Percentiles rank a stretch among this genome's conserved stretches.
Evolutionary conservation across 1,140 invertebrate genomes (phyloP).

Genomic region (Drosophila rhopaloa): DNA sequence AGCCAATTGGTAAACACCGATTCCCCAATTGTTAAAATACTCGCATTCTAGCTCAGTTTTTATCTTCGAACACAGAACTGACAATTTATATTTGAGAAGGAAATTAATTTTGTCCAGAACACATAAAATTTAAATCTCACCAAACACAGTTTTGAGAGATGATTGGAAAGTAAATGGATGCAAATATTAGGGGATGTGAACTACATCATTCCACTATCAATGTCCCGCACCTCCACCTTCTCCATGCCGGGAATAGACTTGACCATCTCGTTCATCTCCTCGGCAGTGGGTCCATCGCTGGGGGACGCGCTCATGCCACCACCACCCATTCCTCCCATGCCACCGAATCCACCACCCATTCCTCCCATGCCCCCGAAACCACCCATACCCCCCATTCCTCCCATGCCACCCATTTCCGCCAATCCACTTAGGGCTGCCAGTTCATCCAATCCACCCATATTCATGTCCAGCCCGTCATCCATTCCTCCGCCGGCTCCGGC

Average conservation of each 20-base stretch:
- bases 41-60: too few relatives aligned
- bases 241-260: constrained; percentile 67
- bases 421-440: constrained; percentile 44
- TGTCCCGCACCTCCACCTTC: constrained; percentile 62
- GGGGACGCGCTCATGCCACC: not conserved
- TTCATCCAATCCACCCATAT: constrained; percentile 51
- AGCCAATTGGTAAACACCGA: not conserved
- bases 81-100: constrained; percentile 1
- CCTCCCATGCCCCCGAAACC: constrained; percentile 41
- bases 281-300: constrained; percentile 4
- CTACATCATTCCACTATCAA: constrained; percentile 48
- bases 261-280: constrained; percentile 63
- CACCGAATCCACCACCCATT: constrained; percentile 9
- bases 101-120: not conserved
- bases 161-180: not conserved
- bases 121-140: not conserved
- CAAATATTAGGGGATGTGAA: not conserved
- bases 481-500: constrained; percentile 70
- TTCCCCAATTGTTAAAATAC: too few relatives aligned
- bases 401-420: constrained; percentile 50
- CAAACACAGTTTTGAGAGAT: not conserved
- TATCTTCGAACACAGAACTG: too few relatives aligned
- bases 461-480: constrained; percentile 50
- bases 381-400: constrained; percentile 42
- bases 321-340: not conserved